Evolutionary conservation across 2,888 invertebrate genomes (phyloP), one percentile per base, ranked within the genome.

Genomic region (Synergus laeviventris): DNA sequence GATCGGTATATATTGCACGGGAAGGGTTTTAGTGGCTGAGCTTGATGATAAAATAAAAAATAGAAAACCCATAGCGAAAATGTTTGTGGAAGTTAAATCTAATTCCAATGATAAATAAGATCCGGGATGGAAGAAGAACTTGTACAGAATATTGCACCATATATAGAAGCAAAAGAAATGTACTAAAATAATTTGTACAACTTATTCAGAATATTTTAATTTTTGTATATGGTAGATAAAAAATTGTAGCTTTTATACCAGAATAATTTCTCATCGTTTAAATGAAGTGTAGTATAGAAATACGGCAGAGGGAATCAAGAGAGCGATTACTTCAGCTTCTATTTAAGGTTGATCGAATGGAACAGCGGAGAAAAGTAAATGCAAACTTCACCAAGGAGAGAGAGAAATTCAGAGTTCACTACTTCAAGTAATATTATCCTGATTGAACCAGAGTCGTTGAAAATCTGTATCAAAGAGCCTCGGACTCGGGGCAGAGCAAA

Each of bases 351-450:
- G 49, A 70, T 70, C 49, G 70, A 70, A 70, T 31, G 49, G 70
- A 70, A 70, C 70, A 49, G 49, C n/a, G 70, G 31, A 70, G 70
- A 70, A 70, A 70, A 54, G 70, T 70, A 70, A 70, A 70, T 31
- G 70, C 45, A n/a, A 31, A n/a, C 24, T 11, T 49, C 31, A 31
- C 70, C 24, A 36, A 54, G 49, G n/a, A n/a, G n/a, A n/a, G n/a
- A n/a, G n/a, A n/a, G n/a, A 49, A 49, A 36, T 12, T 54, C 70
- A 16, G 45, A 70, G 49, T 70, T 70, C 70, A 70, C 49, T 54
- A 70, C 49, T 12, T 54, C 49, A 70, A 70, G 24, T 70, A 36
- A 70, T 54, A 70, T 49, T 70, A 54, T 70, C 70, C 36, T 54
- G 49, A 70, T 49, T 49, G 70, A 70, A 70, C 49, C 49, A 49